Evolutionary conservation across 2,888 invertebrate genomes (phyloP), one percentile per base, ranked within the genome.

Genomic region (Hyposoter dolosus): DNA sequence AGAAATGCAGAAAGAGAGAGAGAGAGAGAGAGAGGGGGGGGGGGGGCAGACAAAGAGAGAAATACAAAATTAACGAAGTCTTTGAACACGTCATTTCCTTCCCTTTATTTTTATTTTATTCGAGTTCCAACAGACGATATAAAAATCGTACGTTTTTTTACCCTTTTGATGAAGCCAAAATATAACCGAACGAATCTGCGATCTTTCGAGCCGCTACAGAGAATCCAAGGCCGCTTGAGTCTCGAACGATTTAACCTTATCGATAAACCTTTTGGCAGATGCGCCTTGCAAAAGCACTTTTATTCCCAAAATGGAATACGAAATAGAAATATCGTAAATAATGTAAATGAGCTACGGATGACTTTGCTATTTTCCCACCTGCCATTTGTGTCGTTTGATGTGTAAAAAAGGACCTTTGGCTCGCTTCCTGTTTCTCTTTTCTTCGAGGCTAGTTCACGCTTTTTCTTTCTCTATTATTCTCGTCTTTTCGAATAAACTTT

Each of bases 231-330:
- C 23, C 72, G 72, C 47, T 63, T 28, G 15, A 56, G 43, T 77
- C 43, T 72, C 83, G 72, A 83, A 71, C 35, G 43, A 56, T 35
- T 56, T 60, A 80, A 82, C 79, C 71, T 81, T 19, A 79, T 76
- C 85, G 85, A 86, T 86, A 76, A 80, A 71, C 66, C 63, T 79
- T 32, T 45, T 40, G 60, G 78, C 82, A 76, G 76, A 86, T 83
- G 71, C 53, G 71, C 40, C 65, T 71, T 77, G 60, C 71, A 19
- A 19, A n/a, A 15, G 28, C 45, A 28, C 28, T 68, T 80, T 72
- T 63, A 72, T 19, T 19, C 32, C 45, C 28, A 35, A 40, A 32
- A 45, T 60, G 19, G 63, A 66, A 50, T 32, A 68, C 63, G 40
- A 75, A 28, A 84, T 53, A 66, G 79, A 35, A 74, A 66, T 71